Base-by-base conservation (phyloP, 2,888 invertebrate genomes). In the Synanthedon vespiformis region DNA sequence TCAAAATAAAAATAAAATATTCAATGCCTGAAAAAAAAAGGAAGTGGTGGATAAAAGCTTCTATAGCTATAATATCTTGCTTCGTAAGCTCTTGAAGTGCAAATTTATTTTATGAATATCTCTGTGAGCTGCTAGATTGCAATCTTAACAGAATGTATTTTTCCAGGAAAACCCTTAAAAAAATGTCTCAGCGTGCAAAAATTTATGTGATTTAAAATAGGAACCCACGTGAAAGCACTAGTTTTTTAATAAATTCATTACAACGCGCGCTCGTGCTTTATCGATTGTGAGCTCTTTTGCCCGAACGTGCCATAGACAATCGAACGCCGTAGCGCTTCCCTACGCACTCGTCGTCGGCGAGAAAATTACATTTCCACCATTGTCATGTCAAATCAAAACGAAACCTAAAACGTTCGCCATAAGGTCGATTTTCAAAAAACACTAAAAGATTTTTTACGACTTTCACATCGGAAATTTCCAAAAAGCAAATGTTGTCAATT, bases 261-360 rank as follows among this genome's bases (percentile, higher is more conserved):
- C 81, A 77, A 81, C 83, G 83, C 84, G 80, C 84, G 82, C 80
- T 75, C 85, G 85, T 85, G 85, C 84, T 79, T 80, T 84, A 85
- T 85, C 85, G 85, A 85, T 85, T 85, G 84, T 82, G 81, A 80
- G 79, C 82, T 82, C 81, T 82, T 82, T 10, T 72, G 72, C 75
- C 67, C 80, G 83, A 80, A 85, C 85, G 85, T 85, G 85, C 84
- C 83, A 70, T 74, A 83, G 80, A 85, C 85, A 85, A 85, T 85
- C 83, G 82, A 16, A 75, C 79, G 80, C 81, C 74, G 73, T 79
- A 78, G 81, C 82, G 85, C 85, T 85, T 83, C 83, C 81, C 77
- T 77, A 84, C 85, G 85, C 83, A 84, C 67, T 70, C 63, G 54
- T 55, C 60, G 58, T 57, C 58, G 58, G 60, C 51, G 49, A 34